Conservation (phyloP, 2,888 invertebrate species). For the Amphipoea oculea region DNA sequence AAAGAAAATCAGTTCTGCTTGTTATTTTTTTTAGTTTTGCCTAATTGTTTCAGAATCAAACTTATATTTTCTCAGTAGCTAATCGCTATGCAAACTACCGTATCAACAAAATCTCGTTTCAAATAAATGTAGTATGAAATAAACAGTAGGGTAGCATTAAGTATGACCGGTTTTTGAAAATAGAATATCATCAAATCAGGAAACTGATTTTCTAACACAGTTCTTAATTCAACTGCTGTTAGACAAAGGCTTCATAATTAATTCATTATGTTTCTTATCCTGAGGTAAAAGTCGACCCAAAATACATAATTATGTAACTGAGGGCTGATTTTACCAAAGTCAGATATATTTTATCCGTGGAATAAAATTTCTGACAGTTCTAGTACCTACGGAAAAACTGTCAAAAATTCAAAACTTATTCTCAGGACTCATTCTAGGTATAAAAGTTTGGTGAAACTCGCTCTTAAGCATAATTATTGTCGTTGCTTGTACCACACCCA, state of each 20-base stretch:
- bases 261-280: not conserved
- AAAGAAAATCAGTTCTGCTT: not conserved
- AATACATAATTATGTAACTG: not conserved
- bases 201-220: not conserved
- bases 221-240: not conserved
- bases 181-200: not conserved
- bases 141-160: not conserved
- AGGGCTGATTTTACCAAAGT: not conserved
- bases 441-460: not conserved
- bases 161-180: not conserved
- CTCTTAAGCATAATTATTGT: not conserved
- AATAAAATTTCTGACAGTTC: not conserved
- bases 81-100: too few species aligned
- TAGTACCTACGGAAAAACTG: not conserved
- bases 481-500: conserved; percentile 53
- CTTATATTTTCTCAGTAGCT: not conserved
- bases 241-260: not conserved
- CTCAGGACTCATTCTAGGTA: not conserved
- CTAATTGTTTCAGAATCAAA: not conserved
- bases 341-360: not conserved
- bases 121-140: not conserved
- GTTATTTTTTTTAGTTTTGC: not conserved
- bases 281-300: not conserved
- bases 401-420: not conserved
- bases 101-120: not conserved